Evolutionary conservation across 2,113 vertebrate genomes (phyloP), one percentile per base, ranked within the genome.

Genomic region (Oceanodroma tethys): DNA sequence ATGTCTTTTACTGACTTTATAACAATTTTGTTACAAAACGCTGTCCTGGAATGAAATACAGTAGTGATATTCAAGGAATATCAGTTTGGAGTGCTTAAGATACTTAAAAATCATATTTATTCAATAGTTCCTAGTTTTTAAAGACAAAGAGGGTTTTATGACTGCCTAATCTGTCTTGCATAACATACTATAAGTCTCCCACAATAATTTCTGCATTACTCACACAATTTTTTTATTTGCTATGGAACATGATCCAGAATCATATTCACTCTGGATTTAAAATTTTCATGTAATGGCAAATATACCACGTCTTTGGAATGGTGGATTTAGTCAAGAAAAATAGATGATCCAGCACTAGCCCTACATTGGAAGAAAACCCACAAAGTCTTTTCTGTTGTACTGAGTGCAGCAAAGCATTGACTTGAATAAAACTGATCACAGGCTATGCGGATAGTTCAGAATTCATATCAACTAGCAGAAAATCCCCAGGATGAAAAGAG

Each of bases 61-160:
- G 40, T 53, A 62, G 40, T 38, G 20, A 53, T 73, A 85, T 43
- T 80, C 42, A 95, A 80, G 42, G 9, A 94, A 62, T 79, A 93
- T 63, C 25, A 82, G 43, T 71, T 68, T n/a, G 4, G 27, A 86
- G 13, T 53, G 43, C 23, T 56, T 81, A 76, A 72, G 58, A 81
- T 15, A 34, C 26, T 53, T 90, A 27, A 95, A 94, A 95, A 87
- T 73, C n/a, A 65, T 20, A 91, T 92, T 94, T 90, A 70, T 95
- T 96, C 75, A 82, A 62, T 42, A 83, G 9, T 81, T 78, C 17
- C 27, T 75, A 53, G 36, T 68, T 92, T 89, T 84, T 81, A 82
- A 95, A 83, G 38, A 76, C 50, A 81, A 88, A 70, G 73, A 81
- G 7, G 7, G 13, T 10, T 81, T 94, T 87, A 82, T 34, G 20